Percentiles rank a stretch among this genome's conserved stretches.
phyloP scores from a whole-genome alignment of 2,797 vertebrate genomes.

The Myotis findleyi region DNA sequence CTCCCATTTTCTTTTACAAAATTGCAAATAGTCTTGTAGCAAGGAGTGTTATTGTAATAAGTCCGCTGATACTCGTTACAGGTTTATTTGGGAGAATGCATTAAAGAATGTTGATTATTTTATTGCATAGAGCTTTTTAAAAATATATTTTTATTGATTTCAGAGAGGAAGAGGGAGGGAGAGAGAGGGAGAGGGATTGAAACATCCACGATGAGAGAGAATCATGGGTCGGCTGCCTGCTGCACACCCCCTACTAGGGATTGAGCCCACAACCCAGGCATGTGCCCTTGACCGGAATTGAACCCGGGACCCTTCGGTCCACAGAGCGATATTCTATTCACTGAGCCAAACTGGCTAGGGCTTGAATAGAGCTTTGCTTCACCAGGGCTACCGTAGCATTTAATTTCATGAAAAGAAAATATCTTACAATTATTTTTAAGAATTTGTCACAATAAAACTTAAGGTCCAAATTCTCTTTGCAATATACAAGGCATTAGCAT shows the following conservation, averaged over 20 bases:
- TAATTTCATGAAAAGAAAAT: background rate
- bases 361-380: background rate
- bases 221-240: too few species aligned
- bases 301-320: too few species aligned
- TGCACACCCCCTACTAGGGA: too few species aligned
- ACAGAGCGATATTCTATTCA: too few species aligned
- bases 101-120: background rate
- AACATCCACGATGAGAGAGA: too few species aligned
- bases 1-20: background rate
- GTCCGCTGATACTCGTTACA: background rate
- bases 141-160: too few species aligned
- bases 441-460: background rate
- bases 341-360: too few species aligned
- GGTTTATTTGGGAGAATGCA: background rate
- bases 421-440: background rate
- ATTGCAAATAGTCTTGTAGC: background rate
- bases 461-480: background rate
- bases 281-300: too few species aligned
- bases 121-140: background rate
- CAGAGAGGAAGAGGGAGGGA: too few species aligned
- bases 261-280: too few species aligned
- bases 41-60: background rate
- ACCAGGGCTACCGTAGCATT: background rate
- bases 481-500: background rate
- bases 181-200: too few species aligned